Percentiles rank a stretch among this genome's conserved stretches.
phyloP scores from a whole-genome alignment of 2,888 invertebrate genomes.

The Cyclophora albipunctata region DNA sequence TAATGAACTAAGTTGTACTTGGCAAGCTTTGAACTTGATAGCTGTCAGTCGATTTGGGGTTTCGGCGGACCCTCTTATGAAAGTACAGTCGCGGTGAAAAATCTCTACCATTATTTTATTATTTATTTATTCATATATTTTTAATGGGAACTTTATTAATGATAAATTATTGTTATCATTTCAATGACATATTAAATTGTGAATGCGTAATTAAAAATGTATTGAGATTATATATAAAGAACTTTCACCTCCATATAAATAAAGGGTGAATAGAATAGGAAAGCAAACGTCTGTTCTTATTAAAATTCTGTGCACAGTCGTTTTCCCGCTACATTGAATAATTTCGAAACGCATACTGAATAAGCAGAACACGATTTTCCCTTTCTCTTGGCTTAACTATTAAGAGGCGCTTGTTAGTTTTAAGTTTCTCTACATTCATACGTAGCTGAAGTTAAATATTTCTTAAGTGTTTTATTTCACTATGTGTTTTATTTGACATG shows the following conservation, averaged over 20 bases:
- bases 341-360: conserved; percentile 42
- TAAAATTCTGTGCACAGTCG: conserved; percentile 38
- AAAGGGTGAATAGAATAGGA: conserved; percentile 31
- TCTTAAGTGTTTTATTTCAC: no score
- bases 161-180: neutral
- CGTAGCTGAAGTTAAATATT: no score
- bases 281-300: conserved; percentile 34
- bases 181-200: no score
- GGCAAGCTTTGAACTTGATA: conserved; percentile 3
- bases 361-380: conserved; percentile 32
- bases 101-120: neutral
- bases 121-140: neutral
- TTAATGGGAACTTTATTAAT: neutral
- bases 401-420: conserved; percentile 7
- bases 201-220: no score
- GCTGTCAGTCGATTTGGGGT: neutral
- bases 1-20: conserved; percentile 17
- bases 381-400: conserved; percentile 25
- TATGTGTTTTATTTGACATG: no score
- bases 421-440: conserved; percentile 11
- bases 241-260: conserved; percentile 1
- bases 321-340: conserved; percentile 47
- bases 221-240: no score
- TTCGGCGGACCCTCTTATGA: neutral
- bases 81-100: conserved; percentile 4